phyloP scores from a whole-genome alignment of 2,797 vertebrate species.

The Takifugu ocellatus region DNA sequence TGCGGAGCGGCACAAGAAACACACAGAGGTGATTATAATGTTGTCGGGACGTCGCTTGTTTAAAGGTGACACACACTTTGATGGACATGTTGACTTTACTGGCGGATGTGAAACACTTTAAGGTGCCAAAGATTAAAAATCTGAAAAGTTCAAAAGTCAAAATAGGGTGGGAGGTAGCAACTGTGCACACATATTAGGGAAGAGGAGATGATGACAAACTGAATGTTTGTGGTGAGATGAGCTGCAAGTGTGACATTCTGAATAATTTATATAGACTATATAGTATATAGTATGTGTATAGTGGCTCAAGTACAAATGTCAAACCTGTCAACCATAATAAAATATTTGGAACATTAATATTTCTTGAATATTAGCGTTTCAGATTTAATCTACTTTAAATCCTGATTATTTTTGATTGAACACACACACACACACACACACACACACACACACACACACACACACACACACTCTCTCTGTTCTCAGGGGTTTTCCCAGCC shows the following conservation, averaged over 20 bases:
- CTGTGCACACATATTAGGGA: no score
- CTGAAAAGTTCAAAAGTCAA: neutral
- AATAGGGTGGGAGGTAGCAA: neutral
- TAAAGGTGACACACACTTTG: conserved; percentile 43
- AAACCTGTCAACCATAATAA: no score
- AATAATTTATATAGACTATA: no score
- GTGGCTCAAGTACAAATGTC: no score
- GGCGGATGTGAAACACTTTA: conserved; percentile 15
- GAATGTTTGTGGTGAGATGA: neutral
- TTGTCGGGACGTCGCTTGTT: conserved; percentile 46
- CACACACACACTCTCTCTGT: conserved; percentile 4
- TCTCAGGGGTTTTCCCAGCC: conserved; percentile 26
- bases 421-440: neutral
- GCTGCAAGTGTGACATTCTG: no score
- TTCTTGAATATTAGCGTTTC: no score
- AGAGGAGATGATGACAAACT: neutral
- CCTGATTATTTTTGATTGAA: no score
- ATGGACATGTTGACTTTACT: conserved; percentile 33
- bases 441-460: conserved; percentile 4
- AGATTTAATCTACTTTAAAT: no score
- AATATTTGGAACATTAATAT: no score
- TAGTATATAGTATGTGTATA: no score
- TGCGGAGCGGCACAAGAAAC: conserved; percentile 34
- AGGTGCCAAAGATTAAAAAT: conserved; percentile 2
- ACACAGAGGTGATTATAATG: conserved; percentile 46